Base-by-base conservation (phyloP, 2,888 invertebrate genomes). In the Hirtodrosophila alboralis region DNA sequence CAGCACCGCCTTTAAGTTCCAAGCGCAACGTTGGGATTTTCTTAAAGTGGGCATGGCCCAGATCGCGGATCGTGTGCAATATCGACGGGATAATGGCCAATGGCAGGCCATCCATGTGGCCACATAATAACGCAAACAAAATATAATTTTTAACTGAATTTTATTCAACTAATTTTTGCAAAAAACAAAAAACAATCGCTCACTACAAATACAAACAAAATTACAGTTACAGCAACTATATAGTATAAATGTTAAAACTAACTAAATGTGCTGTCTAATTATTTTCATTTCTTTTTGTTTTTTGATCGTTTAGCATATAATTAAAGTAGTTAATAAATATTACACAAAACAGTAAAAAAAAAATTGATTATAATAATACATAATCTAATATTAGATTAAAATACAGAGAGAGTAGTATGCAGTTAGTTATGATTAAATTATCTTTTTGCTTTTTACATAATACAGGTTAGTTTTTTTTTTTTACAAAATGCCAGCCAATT, bases 11-110 rank as follows among this genome's bases (percentile, higher is more conserved):
- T 88, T 89, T 21, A 85, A 87, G 48, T 79, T 90, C n/a, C 37
- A 77, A 8, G 77, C 90, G 1, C 71, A 77, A 23, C 63, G 72
- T 12, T 88, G 89, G 81, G 90, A 90, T 34, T 90, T 90, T 45
- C 85, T 89, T n/a, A 88, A 86, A 30, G 69, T 80, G 3, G 75
- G 79, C 23, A 6, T 37, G 1, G 61, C 68, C 7, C 57, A 75
- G 44, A 86, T 90, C 12, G 89, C 88, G n/a, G 90, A 90, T 71
- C 84, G 90, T 10, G 58, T 90, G 7, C 84, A 89, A 37, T 90
- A 89, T 54, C 80, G 8, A 21, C 44, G 56, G 7, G 10, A 28
- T 4, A 34, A 54, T 36, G 68, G 64, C 0, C 9, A 61, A 28
- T 90, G 90, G 90, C 36, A 63, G 2, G 40, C 71, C 10, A 73